Base-by-base conservation (phyloP, 2,888 invertebrate genomes). In the Apamea epomidion region DNA sequence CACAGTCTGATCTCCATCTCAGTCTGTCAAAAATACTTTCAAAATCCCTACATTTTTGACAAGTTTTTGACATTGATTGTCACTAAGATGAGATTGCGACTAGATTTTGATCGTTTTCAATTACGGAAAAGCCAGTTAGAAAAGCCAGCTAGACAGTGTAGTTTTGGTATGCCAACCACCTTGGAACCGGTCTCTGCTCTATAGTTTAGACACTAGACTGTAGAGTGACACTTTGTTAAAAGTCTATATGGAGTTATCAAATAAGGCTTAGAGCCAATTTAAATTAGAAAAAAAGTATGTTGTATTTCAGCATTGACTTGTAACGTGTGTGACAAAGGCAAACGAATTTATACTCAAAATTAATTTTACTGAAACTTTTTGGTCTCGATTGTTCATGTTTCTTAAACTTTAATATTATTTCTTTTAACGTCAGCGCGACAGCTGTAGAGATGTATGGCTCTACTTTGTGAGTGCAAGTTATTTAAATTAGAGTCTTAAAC, bases 401-500 rank as follows among this genome's bases (percentile, higher is more conserved):
- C 48, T 32, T 48, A 29, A 62, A 65, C 37, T 79, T 67, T 42
- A 68, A 54, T 54, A 73, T 54, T 45, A 77, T 68, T 78, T 77
- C 18, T 68, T 29, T 68, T 29, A 51, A 60, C 54, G 48, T 60
- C 68, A 68, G 6, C 10, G 10, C 42, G 16, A 16, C 45, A 51
- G 64, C 51, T 64, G 45, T 45, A 21, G n/a, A 76, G 14, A 65
- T 76, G 67, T 67, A 67, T 77, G n/a, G 16, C 32, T 48, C n/a
- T 48, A 81, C 54, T 80, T 70, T 81, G 14, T 64, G 69, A 64
- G 7, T 48, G 37, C 21, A 65, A 32, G 12, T 62, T 48, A 62
- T 79, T 68, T 21, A 60, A 72, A 79, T 68, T 42, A 68, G 29
- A 62, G 18, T 69, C 14, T 73, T 58, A 45, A 18, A 72, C 45